Base-by-base conservation (phyloP, 2,888 invertebrate species). In the Ceriagrion tenellum region DNA sequence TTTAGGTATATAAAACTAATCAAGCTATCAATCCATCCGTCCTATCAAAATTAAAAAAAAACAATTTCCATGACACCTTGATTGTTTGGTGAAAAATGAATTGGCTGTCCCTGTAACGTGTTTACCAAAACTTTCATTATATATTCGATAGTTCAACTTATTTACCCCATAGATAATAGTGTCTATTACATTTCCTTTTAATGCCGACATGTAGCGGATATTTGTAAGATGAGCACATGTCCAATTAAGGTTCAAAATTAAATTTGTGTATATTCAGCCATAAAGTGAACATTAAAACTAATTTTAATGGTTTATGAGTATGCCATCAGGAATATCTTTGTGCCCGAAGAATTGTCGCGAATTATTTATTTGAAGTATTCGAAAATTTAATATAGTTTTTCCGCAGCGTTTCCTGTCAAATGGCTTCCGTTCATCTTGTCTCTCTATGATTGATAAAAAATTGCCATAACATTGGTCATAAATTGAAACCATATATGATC, bases 21-120 rank as follows among this genome's bases (percentile, higher is more conserved):
- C 93, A 69, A 93, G 93, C 93, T 93, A 93, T 93, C 93, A 93
- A 93, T 93, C 69, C 93, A 93, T 93, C 93, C 93, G 93, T 93
- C 93, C 93, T 93, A 35, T 93, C 69, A 93, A 93, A 93, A 93
- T 93, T 93, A n/a, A 91, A 91, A 18, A 91, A 18, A 91, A 93
- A 47, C 91, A 63, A 63, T 74, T 69, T 93, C n/a, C 63, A 93
- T 74, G n/a, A 23, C 81, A 81, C 18, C 81, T 16, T 81, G 81
- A 81, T 81, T 35, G 30, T 81, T 81, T 81, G 35, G 26, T 81
- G 81, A 13, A 81, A 23, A 81, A 35, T 4, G 35, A 81, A 81
- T 81, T 81, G 81, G 81, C 81, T 81, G 81, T 35, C 81, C 81
- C 81, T 35, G 26, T 81, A 81, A 35, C 35, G 18, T 81, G 81